Conservation (phyloP, 2,113 vertebrate genomes). For the Rynchops niger region DNA sequence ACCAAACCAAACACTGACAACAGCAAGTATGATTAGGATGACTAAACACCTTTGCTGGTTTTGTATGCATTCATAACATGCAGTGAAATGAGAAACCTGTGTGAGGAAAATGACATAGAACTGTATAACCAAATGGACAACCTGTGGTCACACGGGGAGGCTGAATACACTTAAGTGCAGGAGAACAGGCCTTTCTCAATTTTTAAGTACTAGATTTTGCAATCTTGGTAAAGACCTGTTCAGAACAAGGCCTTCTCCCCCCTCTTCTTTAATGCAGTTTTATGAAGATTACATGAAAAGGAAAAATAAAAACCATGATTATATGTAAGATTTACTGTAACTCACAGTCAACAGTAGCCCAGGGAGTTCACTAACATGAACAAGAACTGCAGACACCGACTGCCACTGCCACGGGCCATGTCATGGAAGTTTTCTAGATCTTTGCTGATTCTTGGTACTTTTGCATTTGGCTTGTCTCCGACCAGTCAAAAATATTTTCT, state of each 20-base stretch:
- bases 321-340: not conserved
- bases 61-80: not conserved
- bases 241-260: not conserved
- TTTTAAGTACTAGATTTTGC: not conserved
- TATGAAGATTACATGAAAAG: not conserved
- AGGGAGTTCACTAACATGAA: not conserved
- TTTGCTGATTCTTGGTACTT: not conserved
- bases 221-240: not conserved
- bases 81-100: not conserved
- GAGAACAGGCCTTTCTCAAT: not conserved
- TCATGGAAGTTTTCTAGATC: not conserved
- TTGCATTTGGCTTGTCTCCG: not conserved
- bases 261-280: not conserved
- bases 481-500: not conserved
- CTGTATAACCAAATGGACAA: not conserved
- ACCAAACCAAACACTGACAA: not conserved
- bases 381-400: not conserved
- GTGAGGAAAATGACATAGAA: not conserved
- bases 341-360: not conserved
- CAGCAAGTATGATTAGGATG: not conserved
- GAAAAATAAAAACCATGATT: not conserved
- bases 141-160: not conserved
- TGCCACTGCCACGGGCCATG: not conserved
- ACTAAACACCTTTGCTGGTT: not conserved
- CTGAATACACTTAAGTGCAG: accelerated